phyloP scores from a whole-genome alignment of 2,113 vertebrate genomes.

The Odocoileus virginianus region DNA sequence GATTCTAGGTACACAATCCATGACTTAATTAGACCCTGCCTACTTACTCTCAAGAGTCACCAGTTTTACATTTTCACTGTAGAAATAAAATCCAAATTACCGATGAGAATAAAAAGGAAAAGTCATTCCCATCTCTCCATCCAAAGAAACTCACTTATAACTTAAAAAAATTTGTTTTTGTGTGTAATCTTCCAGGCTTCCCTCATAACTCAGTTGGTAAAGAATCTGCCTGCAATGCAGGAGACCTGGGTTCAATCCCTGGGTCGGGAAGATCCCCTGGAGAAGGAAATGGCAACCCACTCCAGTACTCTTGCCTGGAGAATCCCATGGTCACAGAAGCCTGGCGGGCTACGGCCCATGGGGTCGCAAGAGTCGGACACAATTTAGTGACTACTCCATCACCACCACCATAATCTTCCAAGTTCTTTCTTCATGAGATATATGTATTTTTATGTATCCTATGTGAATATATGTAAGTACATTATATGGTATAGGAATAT shows the following conservation, averaged over 20 bases:
- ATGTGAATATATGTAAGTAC: background rate
- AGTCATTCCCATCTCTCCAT: background rate
- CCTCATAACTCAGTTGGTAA: background rate
- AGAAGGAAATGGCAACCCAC: background rate
- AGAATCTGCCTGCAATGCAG: background rate
- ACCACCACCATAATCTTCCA: background rate
- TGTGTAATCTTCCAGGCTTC: background rate
- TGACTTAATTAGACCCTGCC: background rate
- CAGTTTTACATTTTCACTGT: background rate
- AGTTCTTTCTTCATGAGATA: background rate
- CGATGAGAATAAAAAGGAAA: background rate
- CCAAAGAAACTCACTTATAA: background rate
- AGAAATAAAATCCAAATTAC: background rate
- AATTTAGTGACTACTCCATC: background rate
- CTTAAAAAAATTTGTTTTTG: background rate
- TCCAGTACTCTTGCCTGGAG: background rate
- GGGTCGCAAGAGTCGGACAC: fast-evolving
- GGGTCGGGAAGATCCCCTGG: background rate
- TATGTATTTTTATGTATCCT: background rate
- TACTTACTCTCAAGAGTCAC: background rate
- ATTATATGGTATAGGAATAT: background rate
- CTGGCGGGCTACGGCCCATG: background rate
- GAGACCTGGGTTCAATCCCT: background rate
- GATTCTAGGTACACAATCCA: background rate
- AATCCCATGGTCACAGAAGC: background rate